Evolutionary conservation across 2,888 invertebrate species (phyloP), one percentile per base, ranked within the genome.

Genomic region (Plusia festucae): DNA sequence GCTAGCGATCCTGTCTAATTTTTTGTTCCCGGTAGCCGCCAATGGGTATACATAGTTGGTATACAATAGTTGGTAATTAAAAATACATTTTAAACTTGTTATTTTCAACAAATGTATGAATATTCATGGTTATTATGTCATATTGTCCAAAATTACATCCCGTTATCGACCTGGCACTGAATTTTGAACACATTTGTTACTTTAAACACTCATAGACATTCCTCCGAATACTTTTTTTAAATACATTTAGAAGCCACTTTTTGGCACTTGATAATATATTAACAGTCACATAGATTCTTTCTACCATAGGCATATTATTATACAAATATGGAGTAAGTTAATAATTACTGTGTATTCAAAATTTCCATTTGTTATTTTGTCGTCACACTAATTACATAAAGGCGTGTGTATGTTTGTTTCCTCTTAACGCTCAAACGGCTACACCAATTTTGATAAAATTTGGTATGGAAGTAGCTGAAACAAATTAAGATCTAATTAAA

Each of bases 101-200:
- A 58, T 66, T 65, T 69, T 34, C 54, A 58, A 70, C 61, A 81
- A 81, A 77, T 70, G 61, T 78, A 72, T 71, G 76, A 78, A 77
- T 18, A 80, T 78, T 76, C 63, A 65, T 76, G 24, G 16, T 78
- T 66, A 67, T 56, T 57, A 30, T 30, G 53, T 75, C 55, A 62
- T 85, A 86, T 86, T 85, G 83, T 86, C 85, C 84, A 81, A 83
- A 81, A 79, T 79, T 74, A 68, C 74, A 62, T 77, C 70, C 68
- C 76, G 59, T 76, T 78, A 61, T 68, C 63, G 67, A 71, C 76
- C 85, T 87, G 88, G 87, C 89, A 90, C 88, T 81, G 75, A 84
- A 85, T 84, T 87, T 88, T 88, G 91, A 91, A 91, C 91, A 91
- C 91, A 90, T 89, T 79, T 71, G 78, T 87, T 85, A 69, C 73